Percentiles rank a stretch among this genome's conserved stretches.
Conservation (phyloP, 2,113 vertebrate genomes). For the Bufo bufo region DNA sequence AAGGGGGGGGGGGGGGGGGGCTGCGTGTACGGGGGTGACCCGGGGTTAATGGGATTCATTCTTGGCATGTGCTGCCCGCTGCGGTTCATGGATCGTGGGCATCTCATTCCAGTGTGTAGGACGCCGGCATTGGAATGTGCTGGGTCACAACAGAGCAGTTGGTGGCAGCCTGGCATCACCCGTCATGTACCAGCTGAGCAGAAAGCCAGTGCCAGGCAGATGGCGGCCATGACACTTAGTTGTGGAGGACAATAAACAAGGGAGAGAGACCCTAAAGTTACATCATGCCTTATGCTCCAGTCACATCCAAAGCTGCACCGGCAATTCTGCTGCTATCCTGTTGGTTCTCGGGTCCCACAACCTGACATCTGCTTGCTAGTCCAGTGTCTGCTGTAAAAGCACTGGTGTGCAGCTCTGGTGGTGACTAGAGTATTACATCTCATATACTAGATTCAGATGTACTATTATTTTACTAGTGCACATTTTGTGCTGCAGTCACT, state of each 20-base stretch:
- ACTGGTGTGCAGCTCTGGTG: neutral
- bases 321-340: neutral
- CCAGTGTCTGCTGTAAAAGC: neutral
- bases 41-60: neutral
- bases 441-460: too few species aligned
- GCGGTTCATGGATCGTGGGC: constrained; percentile 1
- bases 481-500: too few species aligned
- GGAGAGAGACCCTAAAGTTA: neutral
- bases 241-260: neutral
- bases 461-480: too few species aligned
- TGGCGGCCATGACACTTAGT: constrained; percentile 30
- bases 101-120: neutral
- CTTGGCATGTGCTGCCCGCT: neutral
- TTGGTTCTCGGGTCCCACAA: neutral
- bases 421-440: too few species aligned
- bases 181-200: neutral
- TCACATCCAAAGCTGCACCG: neutral
- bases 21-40: neutral
- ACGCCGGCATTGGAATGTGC: constrained; percentile 2
- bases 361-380: too few species aligned
- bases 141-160: constrained; percentile 32
- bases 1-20: neutral
- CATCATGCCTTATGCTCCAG: neutral
- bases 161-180: neutral
- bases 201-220: constrained; percentile 41